These are phyloP conservation scores for Drosophila colorata DNA, from an alignment of 2,888 invertebrate genomes.

Conservation along the genomic window DNA sequence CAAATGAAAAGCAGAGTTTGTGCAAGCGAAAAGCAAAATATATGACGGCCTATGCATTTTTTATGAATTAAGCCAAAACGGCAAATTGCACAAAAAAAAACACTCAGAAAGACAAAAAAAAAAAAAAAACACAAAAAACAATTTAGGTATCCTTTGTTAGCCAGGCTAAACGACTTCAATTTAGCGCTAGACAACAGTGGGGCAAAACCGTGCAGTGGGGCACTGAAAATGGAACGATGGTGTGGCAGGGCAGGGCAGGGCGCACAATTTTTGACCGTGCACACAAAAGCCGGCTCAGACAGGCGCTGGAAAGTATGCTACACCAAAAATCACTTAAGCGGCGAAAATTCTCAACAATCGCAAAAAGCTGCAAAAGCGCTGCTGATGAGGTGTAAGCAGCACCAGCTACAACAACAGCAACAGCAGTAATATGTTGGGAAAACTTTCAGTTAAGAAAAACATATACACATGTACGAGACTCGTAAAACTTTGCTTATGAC, in stretches of 20 bases:
- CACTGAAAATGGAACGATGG: not conserved
- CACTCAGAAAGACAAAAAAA: not conserved
- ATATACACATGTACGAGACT: conserved; percentile 37
- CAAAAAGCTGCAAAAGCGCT: conserved; percentile 46
- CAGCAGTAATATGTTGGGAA: conserved; percentile 38
- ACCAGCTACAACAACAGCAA: conserved; percentile 16
- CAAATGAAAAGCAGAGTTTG: not conserved
- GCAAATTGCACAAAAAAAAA: conserved; percentile 6
- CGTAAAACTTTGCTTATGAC: conserved; percentile 54
- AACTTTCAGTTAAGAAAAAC: conserved; percentile 65
- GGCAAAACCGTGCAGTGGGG: not conserved
- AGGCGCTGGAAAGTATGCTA: conserved; percentile 60
- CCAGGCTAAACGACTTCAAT: conserved; percentile 54
- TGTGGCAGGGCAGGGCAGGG: not conserved
- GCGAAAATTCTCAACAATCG: conserved; percentile 61
- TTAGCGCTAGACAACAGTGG: conserved; percentile 29
- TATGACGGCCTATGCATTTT: conserved; percentile 15
- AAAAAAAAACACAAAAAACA: conserved; percentile 32
- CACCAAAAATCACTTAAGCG: conserved; percentile 75
- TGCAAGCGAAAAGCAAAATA: not conserved
- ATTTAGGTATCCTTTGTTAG: conserved; percentile 45
- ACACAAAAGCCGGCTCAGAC: conserved; percentile 29
- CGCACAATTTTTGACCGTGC: conserved; percentile 26
- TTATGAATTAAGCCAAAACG: conserved; percentile 5
- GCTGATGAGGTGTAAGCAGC: conserved; percentile 42